Base-by-base conservation (phyloP, 64 coral and sea anemone species). In the Dendrophyllia cribrosa region DNA sequence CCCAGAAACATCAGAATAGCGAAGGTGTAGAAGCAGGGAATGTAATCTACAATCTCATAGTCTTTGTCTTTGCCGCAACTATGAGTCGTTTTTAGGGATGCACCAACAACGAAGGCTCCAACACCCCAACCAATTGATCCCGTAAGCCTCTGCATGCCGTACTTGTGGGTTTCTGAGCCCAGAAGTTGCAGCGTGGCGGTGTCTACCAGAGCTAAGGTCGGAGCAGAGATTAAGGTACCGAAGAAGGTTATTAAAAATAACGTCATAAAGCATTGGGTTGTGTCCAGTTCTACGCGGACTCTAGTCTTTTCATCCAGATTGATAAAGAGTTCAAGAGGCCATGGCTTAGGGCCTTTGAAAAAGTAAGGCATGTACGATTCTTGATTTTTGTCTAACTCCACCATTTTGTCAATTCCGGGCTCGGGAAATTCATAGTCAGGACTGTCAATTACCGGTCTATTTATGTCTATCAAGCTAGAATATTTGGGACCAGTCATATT, bases 1-100 rank as follows among this genome's bases (percentile, higher is more conserved):
- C 93, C 97, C 25, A 95, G 34, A 55, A 94, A 91, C 97, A 99
- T 99, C 46, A 99, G 78, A 15, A 87, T 88, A 13, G 97, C 97
- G 76, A 99, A 99, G 14, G 94, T 99, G 71, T 99, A 99, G 82
- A 99, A 99, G 43, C 97, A 99, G 7, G 97, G 97, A 73, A 99
- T 91, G 25, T 96, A 99, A 67, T 99, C 97, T 9, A 99, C 97
- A 45, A 99, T 96, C 14, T 99, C 97, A 25, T 95, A 95, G 80
- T 91, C 92, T 74, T 87, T 95, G 58, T 96, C 83, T 49, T 96
- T 85, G n/a, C 88, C 82, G 55, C 97, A 99, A 51, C 94, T 96
- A 49, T 99, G 91, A 7, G 97, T 99, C 12, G 94, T 99, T 73
- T 86, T 93, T 4, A 99, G 26, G 4, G 97, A 96, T 9, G 97